Conservation (phyloP, 2,888 invertebrate species). For the Eupithecia centaureata region DNA sequence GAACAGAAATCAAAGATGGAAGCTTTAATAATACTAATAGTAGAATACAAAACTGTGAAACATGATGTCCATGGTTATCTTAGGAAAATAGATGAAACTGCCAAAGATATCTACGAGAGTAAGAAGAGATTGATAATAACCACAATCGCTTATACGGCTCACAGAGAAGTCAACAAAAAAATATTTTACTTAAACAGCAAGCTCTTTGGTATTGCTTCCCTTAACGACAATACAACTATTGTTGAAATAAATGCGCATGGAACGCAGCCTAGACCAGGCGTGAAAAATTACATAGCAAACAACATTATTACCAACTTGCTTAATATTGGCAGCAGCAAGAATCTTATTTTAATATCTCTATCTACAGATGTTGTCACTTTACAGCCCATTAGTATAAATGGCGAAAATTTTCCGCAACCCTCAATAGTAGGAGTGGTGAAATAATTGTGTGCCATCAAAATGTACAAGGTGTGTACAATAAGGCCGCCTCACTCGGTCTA, state of each 20-base stretch:
- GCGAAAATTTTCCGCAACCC: neutral
- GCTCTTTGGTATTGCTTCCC: neutral
- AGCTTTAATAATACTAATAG: neutral
- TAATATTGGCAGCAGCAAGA: neutral
- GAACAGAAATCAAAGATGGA: neutral
- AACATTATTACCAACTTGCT: neutral
- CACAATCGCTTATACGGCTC: neutral
- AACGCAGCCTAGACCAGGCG: neutral
- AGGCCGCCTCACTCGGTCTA: neutral
- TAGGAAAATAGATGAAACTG: neutral
- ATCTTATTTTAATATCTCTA: neutral
- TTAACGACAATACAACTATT: neutral
- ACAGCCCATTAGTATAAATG: neutral
- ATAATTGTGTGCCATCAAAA: conserved; percentile 10
- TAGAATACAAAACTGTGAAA: neutral
- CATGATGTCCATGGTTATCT: neutral
- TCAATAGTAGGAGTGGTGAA: neutral
- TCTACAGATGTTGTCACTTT: neutral
- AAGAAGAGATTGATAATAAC: neutral
- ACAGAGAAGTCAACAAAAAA: neutral
- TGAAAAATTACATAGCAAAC: neutral
- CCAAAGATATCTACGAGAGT: neutral
- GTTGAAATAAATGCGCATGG: neutral
- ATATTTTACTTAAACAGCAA: neutral
- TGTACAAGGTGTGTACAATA: neutral